Evolutionary conservation across 2,888 invertebrate species (phyloP), one percentile per base, ranked within the genome.

Genomic region (Phorcus lineatus): DNA sequence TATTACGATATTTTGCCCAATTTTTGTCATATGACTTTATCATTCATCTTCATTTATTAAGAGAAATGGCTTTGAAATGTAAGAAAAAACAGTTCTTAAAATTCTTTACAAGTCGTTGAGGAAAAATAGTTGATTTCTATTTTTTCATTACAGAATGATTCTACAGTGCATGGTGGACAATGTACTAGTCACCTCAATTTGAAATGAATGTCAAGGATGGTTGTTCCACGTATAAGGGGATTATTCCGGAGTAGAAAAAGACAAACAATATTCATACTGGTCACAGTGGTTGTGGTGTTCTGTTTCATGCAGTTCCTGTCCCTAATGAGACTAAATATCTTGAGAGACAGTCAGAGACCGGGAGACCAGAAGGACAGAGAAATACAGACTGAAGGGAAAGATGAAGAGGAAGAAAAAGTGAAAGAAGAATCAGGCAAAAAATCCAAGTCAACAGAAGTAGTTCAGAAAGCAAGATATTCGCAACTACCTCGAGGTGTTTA

Each of bases 401-500:
- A 24, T 24, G 40, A 13, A 13, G 9, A 13, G 53, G 53, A 52
- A 53, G 47, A 74, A n/a, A 22, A 74, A 19, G 19, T 24, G 13
- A 40, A 36, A 11, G 17, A 11, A 19, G 52, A 47, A 74, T 11
- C 24, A 2, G 13, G 16, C 24, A 7, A 24, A 62, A 22, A 24
- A 62, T 11, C 62, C 11, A 62, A 62, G 16, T 28, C 24, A 19
- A 24, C 62, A 62, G 28, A 62, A 24, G 62, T 28, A 62, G 24
- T 13, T 28, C 13, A 62, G 0, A 62, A 24, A 62, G 62, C 13
- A 62, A 0, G 62, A 24, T 62, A 9, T 62, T 19, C 53, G 1
- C 24, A 28, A 2, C 67, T 24, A 6, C 74, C 74, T 52, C 74
- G 74, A 13, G 74, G 74, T 9, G 74, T 74, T 74, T 52, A 74